These are phyloP conservation scores for Heliothis peltigera DNA, from an alignment of 2,888 invertebrate species.

Conservation along the genomic window DNA sequence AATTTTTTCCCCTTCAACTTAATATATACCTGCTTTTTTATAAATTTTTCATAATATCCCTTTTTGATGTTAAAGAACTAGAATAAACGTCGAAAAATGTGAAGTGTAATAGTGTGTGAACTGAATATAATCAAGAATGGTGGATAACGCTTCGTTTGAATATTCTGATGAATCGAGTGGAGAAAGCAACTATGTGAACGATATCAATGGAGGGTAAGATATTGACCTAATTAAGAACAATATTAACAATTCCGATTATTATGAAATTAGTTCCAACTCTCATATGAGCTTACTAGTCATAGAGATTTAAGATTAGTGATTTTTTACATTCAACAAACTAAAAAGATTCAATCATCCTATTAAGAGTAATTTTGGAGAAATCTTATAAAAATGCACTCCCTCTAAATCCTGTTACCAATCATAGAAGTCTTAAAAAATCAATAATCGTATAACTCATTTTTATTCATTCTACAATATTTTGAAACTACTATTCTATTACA, in stretches of 20 bases:
- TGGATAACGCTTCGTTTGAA: slow-evolving; percentile 86
- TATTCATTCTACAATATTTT: too few relatives aligned
- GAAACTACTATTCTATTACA: too few relatives aligned
- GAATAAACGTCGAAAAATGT: slow-evolving; percentile 56
- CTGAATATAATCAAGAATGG: slow-evolving; percentile 72
- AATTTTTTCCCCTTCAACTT: slow-evolving; percentile 17
- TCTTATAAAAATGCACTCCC: too few relatives aligned
- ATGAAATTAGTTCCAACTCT: too few relatives aligned
- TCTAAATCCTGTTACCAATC: too few relatives aligned
- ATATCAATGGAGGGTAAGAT: slow-evolving; percentile 75
- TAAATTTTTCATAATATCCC: slow-evolving; percentile 16
- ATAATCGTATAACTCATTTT: too few relatives aligned
- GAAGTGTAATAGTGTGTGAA: slow-evolving; percentile 56
- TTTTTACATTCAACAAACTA: too few relatives aligned
- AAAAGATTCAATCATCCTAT: too few relatives aligned
- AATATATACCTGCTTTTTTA: neutral
- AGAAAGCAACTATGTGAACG: slow-evolving; percentile 66
- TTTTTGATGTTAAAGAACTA: slow-evolving; percentile 25
- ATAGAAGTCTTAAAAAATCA: too few relatives aligned
- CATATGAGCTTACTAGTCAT: too few relatives aligned
- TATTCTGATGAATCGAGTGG: slow-evolving; percentile 84
- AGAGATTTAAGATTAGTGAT: too few relatives aligned
- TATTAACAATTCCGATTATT: neutral
- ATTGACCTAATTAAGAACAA: slow-evolving; percentile 14
- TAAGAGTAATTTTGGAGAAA: too few relatives aligned